Base-by-base conservation (phyloP, 2,888 invertebrate species). In the Siphonodentalium dalli region DNA sequence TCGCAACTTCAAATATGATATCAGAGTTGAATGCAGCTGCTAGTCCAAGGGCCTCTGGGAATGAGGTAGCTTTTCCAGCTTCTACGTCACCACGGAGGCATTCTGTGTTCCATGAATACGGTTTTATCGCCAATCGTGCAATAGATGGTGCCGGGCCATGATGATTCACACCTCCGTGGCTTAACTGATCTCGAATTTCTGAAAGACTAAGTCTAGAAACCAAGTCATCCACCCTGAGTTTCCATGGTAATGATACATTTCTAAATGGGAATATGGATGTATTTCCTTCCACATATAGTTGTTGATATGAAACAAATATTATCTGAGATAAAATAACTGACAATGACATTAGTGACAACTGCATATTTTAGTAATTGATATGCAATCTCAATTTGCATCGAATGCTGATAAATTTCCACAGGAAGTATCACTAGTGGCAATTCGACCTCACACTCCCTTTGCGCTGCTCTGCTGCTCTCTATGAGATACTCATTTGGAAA, bases 201-300 rank as follows among this genome's bases (percentile, higher is more conserved):
- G 65, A 63, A 34, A 77, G 39, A 6, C 69, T 74, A 33, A 79
- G 59, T 5, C 76, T 65, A 23, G 45, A 49, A 6, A 78, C 74
- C 28, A 79, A 54, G 49, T 79, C 77, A 35, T 71, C 61, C 6
- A 78, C 77, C 26, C 79, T 56, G 27, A 63, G 63, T 11, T 63
- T 54, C 77, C 77, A 79, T 13, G 75, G 60, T 7, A 79, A 49
- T 1, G 66, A 66, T 5, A 64, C 61, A 45, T 79, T 75, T 13
- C 67, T 62, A 58, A 79, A 79, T 0, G 79, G 78, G 46, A 61
- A 75, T n/a, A n/a, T n/a, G n/a, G n/a, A n/a, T n/a, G n/a, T n/a
- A n/a, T n/a, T n/a, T n/a, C n/a, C n/a, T n/a, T n/a, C n/a, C n/a
- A n/a, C n/a, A n/a, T n/a, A n/a, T n/a, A n/a, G n/a, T n/a, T n/a